Conservation (phyloP, 2,888 invertebrate genomes). For the Drosophila kambysellisi region DNA sequence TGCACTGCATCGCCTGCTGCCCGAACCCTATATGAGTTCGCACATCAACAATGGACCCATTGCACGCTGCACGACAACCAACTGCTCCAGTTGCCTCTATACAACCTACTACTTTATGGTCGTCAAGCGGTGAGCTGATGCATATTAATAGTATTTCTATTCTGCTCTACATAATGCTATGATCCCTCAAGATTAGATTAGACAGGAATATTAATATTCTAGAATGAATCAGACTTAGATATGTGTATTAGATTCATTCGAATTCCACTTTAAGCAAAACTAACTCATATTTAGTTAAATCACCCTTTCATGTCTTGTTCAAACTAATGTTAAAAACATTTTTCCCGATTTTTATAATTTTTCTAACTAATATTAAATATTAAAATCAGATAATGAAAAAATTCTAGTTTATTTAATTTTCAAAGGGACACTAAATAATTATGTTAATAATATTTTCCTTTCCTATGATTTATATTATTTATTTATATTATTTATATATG, state of each 20-base stretch:
- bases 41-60: slow-evolving; percentile 83
- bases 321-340: background rate
- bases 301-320: background rate
- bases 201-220: background rate
- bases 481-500: background rate
- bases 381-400: background rate
- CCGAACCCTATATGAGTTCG: slow-evolving; percentile 81
- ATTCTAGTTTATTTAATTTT: background rate
- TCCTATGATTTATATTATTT: background rate
- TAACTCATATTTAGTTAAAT: background rate
- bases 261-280: no score
- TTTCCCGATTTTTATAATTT: background rate
- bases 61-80: slow-evolving; percentile 81
- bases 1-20: slow-evolving; percentile 72
- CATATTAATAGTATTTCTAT: background rate
- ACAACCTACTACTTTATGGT: slow-evolving; percentile 84
- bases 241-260: no score
- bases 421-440: background rate
- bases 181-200: background rate
- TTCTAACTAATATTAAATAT: background rate
- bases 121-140: slow-evolving; percentile 80
- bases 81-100: slow-evolving; percentile 81
- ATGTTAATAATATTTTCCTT: background rate
- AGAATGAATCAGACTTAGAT: background rate
- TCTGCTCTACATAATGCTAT: background rate